Evolutionary conservation across 2,888 invertebrate genomes (phyloP), one percentile per base, ranked within the genome.

Genomic region (Drosophila dives): DNA sequence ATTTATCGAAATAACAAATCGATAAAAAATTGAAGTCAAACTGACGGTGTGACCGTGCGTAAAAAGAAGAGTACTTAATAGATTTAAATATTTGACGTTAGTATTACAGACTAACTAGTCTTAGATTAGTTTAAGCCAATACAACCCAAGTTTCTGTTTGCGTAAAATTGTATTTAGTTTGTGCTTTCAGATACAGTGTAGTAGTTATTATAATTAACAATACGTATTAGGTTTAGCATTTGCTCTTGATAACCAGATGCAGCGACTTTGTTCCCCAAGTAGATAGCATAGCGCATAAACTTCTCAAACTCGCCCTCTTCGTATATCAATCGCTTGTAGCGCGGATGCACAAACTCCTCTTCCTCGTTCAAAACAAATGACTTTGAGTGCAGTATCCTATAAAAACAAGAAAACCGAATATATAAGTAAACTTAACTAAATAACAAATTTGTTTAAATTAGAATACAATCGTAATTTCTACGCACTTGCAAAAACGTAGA

Each of bases 401-500:
- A 75, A 64, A 38, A 10, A 15, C 17, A 51, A 23, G 8, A 8
- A 45, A 17, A 56, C 1, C 5, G 29, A 7, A 42, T 42, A 20
- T 12, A 0, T 1, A 20, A 12, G 20, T 45, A 23, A 45, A 4
- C 12, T 2, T 20, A 20, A 20, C 12, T n/a, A 17, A 6, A 17
- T 12, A 20, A 48, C 7, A 23, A 45, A 23, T 23, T 26, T 15
- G 40, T 38, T 40, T 11, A 32, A 55, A 54, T 15, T 36, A 32
- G n/a, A 23, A 36, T 20, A 29, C 23, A 32, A 8, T 4, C 8
- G 10, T 26, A 11, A 36, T 12, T 34, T 54, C 0, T 23, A 83
- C 89, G 74, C 64, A 93, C 93, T 91, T 91, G 88, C 92, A 92
- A 75, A 93, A 93, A 86, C 96, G 95, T 75, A 97, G 91, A 42